Evolutionary conservation across 2,888 invertebrate species (phyloP).

Genomic region (Mimachlamys varia): DNA sequence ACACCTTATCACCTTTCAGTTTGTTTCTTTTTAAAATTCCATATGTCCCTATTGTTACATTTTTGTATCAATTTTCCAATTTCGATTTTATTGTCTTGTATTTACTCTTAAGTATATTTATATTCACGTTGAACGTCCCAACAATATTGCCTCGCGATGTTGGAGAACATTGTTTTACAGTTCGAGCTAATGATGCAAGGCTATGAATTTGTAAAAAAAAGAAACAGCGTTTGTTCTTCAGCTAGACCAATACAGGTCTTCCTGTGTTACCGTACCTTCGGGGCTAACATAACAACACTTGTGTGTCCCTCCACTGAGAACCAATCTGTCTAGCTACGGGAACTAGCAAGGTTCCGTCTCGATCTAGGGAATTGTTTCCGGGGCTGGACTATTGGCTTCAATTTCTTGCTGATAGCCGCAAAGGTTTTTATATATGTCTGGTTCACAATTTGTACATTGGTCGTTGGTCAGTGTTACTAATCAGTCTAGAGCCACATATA

Average conservation of each 20-base stretch:
- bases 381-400: neutral
- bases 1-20: too few relatives aligned
- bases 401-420: neutral
- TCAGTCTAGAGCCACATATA: neutral
- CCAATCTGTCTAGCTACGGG: neutral
- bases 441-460: neutral
- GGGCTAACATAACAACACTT: neutral
- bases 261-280: neutral
- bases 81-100: too few relatives aligned
- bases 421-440: neutral
- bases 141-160: neutral
- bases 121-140: neutral
- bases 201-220: neutral
- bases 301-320: neutral
- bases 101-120: too few relatives aligned
- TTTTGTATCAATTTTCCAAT: too few relatives aligned
- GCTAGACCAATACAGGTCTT: neutral
- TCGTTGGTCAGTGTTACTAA: neutral
- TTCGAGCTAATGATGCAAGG: neutral
- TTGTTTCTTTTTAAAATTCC: too few relatives aligned
- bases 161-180: neutral
- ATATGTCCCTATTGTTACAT: too few relatives aligned
- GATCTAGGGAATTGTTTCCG: neutral
- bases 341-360: neutral
- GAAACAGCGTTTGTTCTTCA: neutral